A percentile compares a stretch with the other conserved stretches of the same genome.
These are phyloP conservation scores for Rhea pennata DNA, from an alignment of 2,113 vertebrate genomes.

Conservation along the genomic window DNA sequence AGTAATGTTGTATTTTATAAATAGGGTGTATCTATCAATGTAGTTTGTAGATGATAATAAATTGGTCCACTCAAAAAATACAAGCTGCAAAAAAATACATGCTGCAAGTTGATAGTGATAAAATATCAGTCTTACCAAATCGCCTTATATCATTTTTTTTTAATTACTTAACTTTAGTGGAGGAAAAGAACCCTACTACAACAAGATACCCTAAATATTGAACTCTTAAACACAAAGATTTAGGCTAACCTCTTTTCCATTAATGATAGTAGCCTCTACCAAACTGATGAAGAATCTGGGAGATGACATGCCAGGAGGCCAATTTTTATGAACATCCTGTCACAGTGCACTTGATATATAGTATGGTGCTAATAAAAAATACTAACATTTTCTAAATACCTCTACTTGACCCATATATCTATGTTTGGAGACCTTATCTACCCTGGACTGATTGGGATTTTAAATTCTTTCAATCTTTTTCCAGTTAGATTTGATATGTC, in stretches of 20 bases:
- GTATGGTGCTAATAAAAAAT: neutral
- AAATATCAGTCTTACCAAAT: neutral
- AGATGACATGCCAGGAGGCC: neutral
- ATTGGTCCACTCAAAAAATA: neutral
- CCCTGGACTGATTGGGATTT: neutral
- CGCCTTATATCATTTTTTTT: neutral
- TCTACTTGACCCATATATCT: neutral
- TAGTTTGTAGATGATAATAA: neutral
- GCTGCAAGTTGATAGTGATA: accelerated
- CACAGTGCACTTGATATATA: neutral
- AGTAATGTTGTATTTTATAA: neutral
- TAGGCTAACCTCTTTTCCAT: neutral
- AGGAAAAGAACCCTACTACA: neutral
- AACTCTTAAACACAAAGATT: neutral
- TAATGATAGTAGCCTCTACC: neutral
- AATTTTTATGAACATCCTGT: neutral
- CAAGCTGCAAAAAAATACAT: too few species aligned
- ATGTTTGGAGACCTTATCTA: neutral
- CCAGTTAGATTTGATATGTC: neutral
- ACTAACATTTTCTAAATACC: neutral
- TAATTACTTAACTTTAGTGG: neutral
- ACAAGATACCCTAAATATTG: neutral
- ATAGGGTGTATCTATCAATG: neutral
- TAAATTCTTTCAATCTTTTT: neutral
- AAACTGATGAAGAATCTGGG: neutral